Percentiles rank a stretch among this genome's conserved stretches.
Conservation (phyloP, 1,140 invertebrate species). For the Drosophila chauvacae region DNA sequence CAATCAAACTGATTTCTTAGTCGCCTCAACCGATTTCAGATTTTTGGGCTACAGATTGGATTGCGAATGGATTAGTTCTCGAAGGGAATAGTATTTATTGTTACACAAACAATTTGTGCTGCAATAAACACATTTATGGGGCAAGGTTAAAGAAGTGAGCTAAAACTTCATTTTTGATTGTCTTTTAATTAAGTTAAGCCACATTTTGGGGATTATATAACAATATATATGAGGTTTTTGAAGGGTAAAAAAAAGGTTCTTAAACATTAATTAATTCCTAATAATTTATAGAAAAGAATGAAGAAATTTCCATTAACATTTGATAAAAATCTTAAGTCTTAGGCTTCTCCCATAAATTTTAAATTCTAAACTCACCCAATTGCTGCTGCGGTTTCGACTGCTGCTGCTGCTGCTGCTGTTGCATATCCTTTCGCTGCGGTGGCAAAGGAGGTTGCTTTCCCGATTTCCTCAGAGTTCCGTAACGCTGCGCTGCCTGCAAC, state of each 20-base stretch:
- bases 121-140: slow-evolving; percentile 12
- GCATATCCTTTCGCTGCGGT: slow-evolving; percentile 66
- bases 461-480: slow-evolving; percentile 74
- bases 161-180: neutral
- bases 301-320: too few relatives aligned
- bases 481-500: slow-evolving; percentile 75
- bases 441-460: slow-evolving; percentile 68
- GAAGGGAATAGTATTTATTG: slow-evolving; percentile 4
- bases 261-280: too few relatives aligned
- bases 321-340: neutral
- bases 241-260: neutral
- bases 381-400: slow-evolving; percentile 59
- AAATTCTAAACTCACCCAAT: slow-evolving; percentile 60
- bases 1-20: slow-evolving; percentile 79
- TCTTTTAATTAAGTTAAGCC: too few relatives aligned
- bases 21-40: slow-evolving; percentile 52
- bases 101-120: slow-evolving; percentile 2
- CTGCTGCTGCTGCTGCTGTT: slow-evolving; percentile 40
- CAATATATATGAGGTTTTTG: neutral
- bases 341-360: neutral
- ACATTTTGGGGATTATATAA: neutral
- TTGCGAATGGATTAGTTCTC: slow-evolving; percentile 35
- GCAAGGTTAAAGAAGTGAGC: too few relatives aligned
- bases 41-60: slow-evolving; percentile 39
- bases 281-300: too few relatives aligned